These are phyloP conservation scores for Potorous gilbertii DNA, from an alignment of 2,797 vertebrate genomes.

Conservation along the genomic window DNA sequence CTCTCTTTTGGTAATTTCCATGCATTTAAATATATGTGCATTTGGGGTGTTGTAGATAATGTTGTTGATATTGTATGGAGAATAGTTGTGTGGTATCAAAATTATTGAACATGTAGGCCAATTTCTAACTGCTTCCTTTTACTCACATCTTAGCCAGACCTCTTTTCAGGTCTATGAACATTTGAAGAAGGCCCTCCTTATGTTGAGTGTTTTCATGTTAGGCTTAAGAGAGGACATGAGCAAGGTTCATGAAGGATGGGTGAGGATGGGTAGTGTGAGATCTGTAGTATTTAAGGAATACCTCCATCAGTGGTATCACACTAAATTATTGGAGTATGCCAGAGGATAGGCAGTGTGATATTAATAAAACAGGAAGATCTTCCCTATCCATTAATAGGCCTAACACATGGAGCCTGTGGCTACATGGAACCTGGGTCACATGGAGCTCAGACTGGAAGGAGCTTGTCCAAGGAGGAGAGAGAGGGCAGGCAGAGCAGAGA, in stretches of 20 bases:
- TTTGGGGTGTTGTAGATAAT: background rate
- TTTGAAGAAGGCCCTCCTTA: background rate
- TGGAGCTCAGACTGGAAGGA: too few species aligned
- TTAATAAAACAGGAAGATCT: too few species aligned
- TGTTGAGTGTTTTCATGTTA: background rate
- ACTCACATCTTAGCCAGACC: background rate
- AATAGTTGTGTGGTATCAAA: background rate
- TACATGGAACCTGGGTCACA: too few species aligned
- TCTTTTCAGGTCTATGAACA: background rate
- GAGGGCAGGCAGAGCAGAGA: too few species aligned
- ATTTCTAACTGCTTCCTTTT: background rate
- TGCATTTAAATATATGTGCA: background rate
- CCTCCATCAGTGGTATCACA: background rate
- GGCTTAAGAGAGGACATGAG: background rate
- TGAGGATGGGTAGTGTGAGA: background rate
- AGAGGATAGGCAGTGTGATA: background rate
- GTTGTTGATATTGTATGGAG: background rate
- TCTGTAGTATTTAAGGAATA: background rate
- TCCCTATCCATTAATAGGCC: too few species aligned
- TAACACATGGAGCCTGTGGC: too few species aligned
- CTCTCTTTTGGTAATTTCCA: background rate
- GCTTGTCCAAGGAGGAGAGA: too few species aligned
- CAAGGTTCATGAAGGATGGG: background rate
- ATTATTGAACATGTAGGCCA: background rate
- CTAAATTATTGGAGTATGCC: background rate